These are phyloP conservation scores for Heliconius hewitsoni DNA, from an alignment of 1,140 invertebrate genomes.

Conservation along the genomic window DNA sequence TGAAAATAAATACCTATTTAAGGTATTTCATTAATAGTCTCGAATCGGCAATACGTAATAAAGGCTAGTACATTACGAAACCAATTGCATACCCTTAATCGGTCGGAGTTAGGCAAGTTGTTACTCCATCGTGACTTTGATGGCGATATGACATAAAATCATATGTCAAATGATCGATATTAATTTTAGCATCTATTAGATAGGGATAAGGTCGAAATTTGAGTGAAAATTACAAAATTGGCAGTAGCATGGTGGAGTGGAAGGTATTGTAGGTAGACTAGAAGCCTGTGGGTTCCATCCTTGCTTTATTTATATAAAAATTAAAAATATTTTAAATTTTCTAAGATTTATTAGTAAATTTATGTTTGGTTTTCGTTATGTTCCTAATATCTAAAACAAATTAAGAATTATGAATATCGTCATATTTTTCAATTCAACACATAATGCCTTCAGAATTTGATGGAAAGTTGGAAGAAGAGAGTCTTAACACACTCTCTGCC, in stretches of 20 bases:
- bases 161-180: not conserved
- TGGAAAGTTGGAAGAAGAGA: too few species aligned
- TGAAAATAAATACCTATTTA: not conserved
- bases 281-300: too few species aligned
- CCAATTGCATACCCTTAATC: slow-evolving; percentile 13
- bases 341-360: too few species aligned
- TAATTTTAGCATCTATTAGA: not conserved
- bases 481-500: too few species aligned
- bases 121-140: not conserved
- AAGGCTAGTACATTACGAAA: not conserved
- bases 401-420: too few species aligned
- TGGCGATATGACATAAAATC: not conserved
- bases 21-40: not conserved
- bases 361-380: too few species aligned
- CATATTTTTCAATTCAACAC: too few species aligned
- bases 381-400: too few species aligned
- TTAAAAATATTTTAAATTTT: too few species aligned
- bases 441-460: too few species aligned
- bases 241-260: not conserved
- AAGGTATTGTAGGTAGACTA: too few species aligned
- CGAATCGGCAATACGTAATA: not conserved
- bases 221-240: not conserved
- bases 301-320: too few species aligned
- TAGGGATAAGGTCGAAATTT: not conserved
- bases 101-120: not conserved